These are phyloP conservation scores for Stegodyphus dumicola DNA, from an alignment of 1,140 invertebrate species.

Conservation along the genomic window DNA sequence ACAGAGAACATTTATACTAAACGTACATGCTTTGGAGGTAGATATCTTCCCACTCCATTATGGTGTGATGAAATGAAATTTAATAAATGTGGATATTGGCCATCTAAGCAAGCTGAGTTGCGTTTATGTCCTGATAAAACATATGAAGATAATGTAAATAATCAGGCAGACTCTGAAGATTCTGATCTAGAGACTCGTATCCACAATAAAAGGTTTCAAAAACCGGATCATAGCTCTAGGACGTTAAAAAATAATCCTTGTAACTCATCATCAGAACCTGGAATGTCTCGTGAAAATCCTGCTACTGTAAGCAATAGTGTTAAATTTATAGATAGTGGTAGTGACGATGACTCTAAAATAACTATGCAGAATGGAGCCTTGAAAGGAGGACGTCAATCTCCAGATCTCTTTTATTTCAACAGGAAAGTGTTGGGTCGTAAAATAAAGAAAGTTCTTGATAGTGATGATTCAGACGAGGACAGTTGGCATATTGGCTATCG, in stretches of 20 bases:
- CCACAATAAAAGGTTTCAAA: not conserved
- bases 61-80: not conserved
- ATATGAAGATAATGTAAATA: constrained; percentile 37
- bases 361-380: constrained; percentile 17
- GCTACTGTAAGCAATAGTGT: not conserved
- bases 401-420: not conserved
- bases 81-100: not conserved
- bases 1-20: constrained; percentile 32
- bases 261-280: not conserved
- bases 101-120: not conserved
- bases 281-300: not conserved
- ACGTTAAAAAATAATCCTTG: not conserved
- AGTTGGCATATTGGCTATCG: not conserved
- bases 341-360: constrained; percentile 45
- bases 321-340: constrained; percentile 39
- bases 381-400: constrained; percentile 35
- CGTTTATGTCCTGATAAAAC: constrained; percentile 25
- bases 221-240: not conserved
- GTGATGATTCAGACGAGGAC: constrained; percentile 25
- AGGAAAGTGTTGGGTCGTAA: constrained; percentile 21
- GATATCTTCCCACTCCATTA: not conserved
- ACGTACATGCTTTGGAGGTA: constrained; percentile 41
- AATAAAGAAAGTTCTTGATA: constrained; percentile 34
- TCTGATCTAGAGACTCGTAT: constrained; percentile 9
- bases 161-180: constrained; percentile 9